A percentile compares a stretch with the other conserved stretches of the same genome.
Conservation (phyloP, 2,797 vertebrate species). For the Cossypha heuglini region DNA sequence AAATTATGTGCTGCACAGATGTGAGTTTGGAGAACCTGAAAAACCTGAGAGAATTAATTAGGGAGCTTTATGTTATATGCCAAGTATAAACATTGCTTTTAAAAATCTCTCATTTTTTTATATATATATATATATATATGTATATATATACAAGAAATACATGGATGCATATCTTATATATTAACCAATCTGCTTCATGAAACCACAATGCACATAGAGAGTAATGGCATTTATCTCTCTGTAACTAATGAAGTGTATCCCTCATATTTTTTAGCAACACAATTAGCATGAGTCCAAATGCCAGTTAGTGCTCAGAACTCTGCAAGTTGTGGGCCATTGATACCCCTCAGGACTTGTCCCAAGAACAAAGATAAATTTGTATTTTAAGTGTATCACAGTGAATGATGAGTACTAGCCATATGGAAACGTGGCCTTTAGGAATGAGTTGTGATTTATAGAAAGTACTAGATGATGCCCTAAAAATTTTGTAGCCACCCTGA, state of each 20-base stretch:
- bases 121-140: not conserved
- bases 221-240: not conserved
- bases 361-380: not conserved
- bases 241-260: not conserved
- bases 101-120: not conserved
- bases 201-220: not conserved
- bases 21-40: not conserved
- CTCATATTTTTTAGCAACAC: not conserved
- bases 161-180: not conserved
- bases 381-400: not conserved
- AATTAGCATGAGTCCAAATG: not conserved
- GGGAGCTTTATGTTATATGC: not conserved
- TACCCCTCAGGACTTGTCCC: not conserved
- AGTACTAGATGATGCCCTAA: not conserved
- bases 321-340: not conserved
- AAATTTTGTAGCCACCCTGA: not conserved
- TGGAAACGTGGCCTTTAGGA: not conserved
- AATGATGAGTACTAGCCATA: not conserved
- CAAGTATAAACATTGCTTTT: not conserved
- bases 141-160: too few relatives aligned
- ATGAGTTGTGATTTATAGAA: not conserved
- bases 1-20: not conserved
- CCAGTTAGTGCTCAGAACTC: not conserved
- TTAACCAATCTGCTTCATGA: not conserved
- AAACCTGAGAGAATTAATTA: not conserved